Evolutionary conservation across 2,888 invertebrate genomes (phyloP).

Genomic region (Euproctis similis): DNA sequence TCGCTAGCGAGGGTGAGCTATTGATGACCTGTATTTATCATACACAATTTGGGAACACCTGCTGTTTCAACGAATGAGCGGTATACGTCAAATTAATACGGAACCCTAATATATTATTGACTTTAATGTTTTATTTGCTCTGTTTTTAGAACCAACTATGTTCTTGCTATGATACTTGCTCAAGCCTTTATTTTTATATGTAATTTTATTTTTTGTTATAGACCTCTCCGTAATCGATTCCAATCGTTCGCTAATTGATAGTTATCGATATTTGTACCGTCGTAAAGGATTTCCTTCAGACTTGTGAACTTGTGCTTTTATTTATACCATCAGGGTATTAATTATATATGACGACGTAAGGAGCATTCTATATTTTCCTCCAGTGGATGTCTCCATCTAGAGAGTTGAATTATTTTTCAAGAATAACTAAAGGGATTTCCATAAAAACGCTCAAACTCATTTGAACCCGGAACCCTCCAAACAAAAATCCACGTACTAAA

Average conservation of each 20-base stretch:
- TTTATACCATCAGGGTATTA: too few species aligned
- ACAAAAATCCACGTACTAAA: too few species aligned
- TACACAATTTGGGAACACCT: slow-evolving; percentile 66
- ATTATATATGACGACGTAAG: too few species aligned
- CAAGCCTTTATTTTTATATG: slow-evolving; percentile 15
- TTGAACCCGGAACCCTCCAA: too few species aligned
- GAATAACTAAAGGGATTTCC: too few species aligned
- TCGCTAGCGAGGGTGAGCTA: slow-evolving; percentile 31
- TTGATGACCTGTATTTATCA: slow-evolving; percentile 69
- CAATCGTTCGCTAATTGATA: slow-evolving; percentile 19
- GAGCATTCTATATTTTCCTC: too few species aligned
- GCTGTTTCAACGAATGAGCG: slow-evolving; percentile 56
- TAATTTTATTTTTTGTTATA: slow-evolving; percentile 19
- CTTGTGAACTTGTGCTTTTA: too few species aligned
- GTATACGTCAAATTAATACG: slow-evolving; percentile 60
- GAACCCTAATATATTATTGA: slow-evolving; percentile 33
- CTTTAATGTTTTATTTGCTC: slow-evolving; percentile 44
- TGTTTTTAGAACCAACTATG: slow-evolving; percentile 23
- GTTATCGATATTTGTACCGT: slow-evolving; percentile 5
- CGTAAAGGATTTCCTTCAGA: neutral
- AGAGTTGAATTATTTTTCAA: too few species aligned
- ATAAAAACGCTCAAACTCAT: too few species aligned
- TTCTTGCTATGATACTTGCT: too few species aligned
- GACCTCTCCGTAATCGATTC: slow-evolving; percentile 16
- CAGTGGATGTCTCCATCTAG: too few species aligned